Base-by-base conservation (phyloP, 2,113 vertebrate species). In the human (Homo sapiens) region DNA sequence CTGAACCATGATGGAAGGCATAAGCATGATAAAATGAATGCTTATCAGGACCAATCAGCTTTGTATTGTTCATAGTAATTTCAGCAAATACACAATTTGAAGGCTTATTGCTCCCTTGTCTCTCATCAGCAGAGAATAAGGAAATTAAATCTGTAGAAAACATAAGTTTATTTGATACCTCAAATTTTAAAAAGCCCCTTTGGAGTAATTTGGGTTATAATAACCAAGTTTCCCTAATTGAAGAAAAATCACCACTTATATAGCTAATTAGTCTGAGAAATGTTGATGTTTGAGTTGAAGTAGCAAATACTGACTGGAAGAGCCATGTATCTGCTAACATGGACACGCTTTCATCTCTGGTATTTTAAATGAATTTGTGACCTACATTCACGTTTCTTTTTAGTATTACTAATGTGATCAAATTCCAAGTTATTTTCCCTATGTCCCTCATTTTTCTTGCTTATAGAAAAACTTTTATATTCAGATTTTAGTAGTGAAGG, bases 191-290 rank as follows among this genome's bases (percentile, higher is more conserved):
- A 97, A 97, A 97, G 90, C 64, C 97, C 86, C 98, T 97, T 70
- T 97, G 86, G 97, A 93, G 89, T 97, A 89, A 88, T 95, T 96
- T 95, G 79, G 45, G 43, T 80, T 91, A 97, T 98, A 97, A 98
- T 98, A 98, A 97, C 92, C 55, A 98, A 96, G 87, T 96, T 95
- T 97, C 82, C 94, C 30, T 97, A 97, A 97, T 97, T 97, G 92
- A 93, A 97, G 92, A 96, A 97, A 80, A 97, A 76, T 96, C 90
- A 92, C 27, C 79, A 96, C 75, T 96, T 97, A 85, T 72, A 70
- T 90, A 97, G 92, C 88, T 98, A 98, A 98, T 98, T 98, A 97
- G 68, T 96, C 75, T 94, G 97, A 98, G 94, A 98, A 98, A 98
- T 98, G 98, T 96, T 94, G 87, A 81, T 96, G 70, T 93, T 86